Evolutionary conservation across 2,888 invertebrate genomes (phyloP).

Genomic region (Epinotia nisella): DNA sequence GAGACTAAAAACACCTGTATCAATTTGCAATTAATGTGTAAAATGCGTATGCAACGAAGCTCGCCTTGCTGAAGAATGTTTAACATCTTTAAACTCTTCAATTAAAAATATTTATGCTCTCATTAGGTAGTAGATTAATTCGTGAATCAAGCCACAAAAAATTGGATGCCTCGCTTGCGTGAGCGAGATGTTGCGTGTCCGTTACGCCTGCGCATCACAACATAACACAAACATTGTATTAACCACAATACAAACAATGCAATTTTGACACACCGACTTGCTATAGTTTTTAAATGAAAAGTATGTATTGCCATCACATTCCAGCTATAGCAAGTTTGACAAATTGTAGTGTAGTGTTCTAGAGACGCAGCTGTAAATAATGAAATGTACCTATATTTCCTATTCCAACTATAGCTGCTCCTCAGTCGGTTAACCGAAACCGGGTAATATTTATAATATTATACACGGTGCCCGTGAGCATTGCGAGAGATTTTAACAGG

Average conservation of each 20-base stretch:
- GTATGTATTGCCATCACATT: too few species aligned
- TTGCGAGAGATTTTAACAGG: too few species aligned
- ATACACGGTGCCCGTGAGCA: too few species aligned
- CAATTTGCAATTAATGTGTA: background rate
- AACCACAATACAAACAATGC: background rate
- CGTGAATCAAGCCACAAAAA: background rate
- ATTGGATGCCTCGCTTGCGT: background rate
- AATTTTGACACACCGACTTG: too few species aligned
- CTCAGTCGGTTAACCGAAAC: too few species aligned
- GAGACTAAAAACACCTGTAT: background rate
- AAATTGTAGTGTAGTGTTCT: too few species aligned
- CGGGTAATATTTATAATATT: too few species aligned
- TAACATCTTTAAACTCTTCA: background rate
- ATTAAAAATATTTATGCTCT: background rate
- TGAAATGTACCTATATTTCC: too few species aligned
- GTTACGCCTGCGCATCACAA: background rate
- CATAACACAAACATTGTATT: background rate
- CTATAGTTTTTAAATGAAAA: too few species aligned
- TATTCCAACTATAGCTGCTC: too few species aligned
- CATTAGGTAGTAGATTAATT: background rate
- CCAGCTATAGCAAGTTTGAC: too few species aligned
- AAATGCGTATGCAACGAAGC: background rate
- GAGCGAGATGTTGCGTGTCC: background rate
- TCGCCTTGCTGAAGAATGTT: background rate
- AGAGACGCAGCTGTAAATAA: too few species aligned